Base-by-base conservation (phyloP, 2,888 invertebrate species). In the Julus scandinavius region DNA sequence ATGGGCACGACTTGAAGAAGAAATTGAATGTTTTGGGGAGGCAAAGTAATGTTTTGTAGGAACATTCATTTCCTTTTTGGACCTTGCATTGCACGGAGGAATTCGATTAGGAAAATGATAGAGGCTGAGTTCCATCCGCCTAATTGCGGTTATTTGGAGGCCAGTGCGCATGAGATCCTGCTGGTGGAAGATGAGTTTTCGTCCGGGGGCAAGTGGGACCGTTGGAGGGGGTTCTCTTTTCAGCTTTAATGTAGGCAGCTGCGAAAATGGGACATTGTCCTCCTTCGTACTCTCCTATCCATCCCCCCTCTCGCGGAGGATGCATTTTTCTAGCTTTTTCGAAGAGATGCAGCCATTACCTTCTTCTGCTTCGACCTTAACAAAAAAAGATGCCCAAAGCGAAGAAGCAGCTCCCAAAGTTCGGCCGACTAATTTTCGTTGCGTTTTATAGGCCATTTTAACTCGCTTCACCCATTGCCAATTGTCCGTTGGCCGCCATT, bases 161-260 rank as follows among this genome's bases (percentile, higher is more conserved):
- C 54, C 54, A 54, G 15, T 58, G 5, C 6, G 58, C n/a, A n/a
- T n/a, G n/a, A n/a, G n/a, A n/a, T n/a, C n/a, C n/a, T n/a, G n/a
- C n/a, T n/a, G n/a, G 11, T 3, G 58, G 58, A 58, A 58, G 58
- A 58, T 58, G 58, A 11, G 58, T 58, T n/a, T 58, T 17, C 58
- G n/a, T 58, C 58, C 58, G 58, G 58, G n/a, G 58, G 58, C 58
- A 58, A 58, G n/a, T 58, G 58, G 58, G 58, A 58, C 58, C 58
- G 58, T 58, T 58, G 58, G 58, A 11, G 58, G 58, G 58, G n/a
- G 58, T 15, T 49, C 49, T 11, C 49, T 49, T 49, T 49, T 49
- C 6, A 49, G 11, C 49, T 54, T 15, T 9, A 54, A 54, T 54
- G 54, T 2, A 15, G 54, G 54, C 54, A 54, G 54, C 54, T 54